Evolutionary conservation across 2,113 vertebrate genomes (phyloP).

Genomic region (Melanostigma gelatinosum): DNA sequence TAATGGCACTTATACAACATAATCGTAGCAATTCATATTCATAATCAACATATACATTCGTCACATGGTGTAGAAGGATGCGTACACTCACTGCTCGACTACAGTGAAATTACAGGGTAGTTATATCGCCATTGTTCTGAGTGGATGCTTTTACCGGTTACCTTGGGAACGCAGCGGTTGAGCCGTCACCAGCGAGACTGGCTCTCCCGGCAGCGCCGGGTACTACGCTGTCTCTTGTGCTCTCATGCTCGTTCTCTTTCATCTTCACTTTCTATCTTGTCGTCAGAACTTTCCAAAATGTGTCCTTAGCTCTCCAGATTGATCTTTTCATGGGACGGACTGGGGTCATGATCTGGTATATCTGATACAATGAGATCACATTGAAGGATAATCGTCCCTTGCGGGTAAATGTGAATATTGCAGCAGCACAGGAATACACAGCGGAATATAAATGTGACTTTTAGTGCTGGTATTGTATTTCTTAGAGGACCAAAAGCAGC

Average conservation of each 20-base stretch:
- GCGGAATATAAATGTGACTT: conserved; percentile 4
- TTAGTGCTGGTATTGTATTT: neutral
- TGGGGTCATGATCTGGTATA: conserved; percentile 8
- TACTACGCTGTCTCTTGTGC: conserved; percentile 1
- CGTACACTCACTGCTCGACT: conserved; percentile 4
- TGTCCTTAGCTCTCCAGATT: neutral
- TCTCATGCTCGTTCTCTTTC: neutral
- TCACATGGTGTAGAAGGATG: conserved; percentile 40
- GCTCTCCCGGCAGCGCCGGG: neutral
- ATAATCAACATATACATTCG: conserved; percentile 7
- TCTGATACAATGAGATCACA: conserved; percentile 4
- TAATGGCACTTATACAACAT: neutral
- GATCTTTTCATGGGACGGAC: neutral
- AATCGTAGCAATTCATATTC: conserved; percentile 12
- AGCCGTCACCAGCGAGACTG: conserved; percentile 1
- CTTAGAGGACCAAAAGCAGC: neutral
- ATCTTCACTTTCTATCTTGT: neutral
- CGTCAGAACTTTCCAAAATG: neutral
- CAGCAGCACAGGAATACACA: neutral
- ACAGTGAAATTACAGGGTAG: conserved; percentile 54
- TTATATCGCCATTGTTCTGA: conserved; percentile 51
- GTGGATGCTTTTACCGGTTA: conserved; percentile 69
- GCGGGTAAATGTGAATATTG: conserved; percentile 17
- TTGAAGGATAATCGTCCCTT: conserved; percentile 29
- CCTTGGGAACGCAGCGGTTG: conserved; percentile 74